phyloP scores from a whole-genome alignment of 2,888 invertebrate genomes.

The Lasioglossum marginatum region DNA sequence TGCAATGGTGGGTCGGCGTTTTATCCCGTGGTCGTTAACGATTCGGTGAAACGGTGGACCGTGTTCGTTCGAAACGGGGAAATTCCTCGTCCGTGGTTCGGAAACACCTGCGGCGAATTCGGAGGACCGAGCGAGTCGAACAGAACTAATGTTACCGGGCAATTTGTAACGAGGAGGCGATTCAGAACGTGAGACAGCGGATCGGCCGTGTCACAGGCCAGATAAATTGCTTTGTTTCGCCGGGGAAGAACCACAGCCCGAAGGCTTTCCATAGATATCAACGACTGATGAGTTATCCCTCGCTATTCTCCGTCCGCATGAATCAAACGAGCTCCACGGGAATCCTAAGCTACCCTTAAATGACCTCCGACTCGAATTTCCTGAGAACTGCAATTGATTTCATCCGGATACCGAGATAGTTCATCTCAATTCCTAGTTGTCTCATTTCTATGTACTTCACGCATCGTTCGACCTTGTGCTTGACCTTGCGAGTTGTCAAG shows the following conservation, averaged over 20 bases:
- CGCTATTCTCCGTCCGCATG: conserved; percentile 11
- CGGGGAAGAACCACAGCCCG: conserved; percentile 57
- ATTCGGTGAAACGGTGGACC: neutral
- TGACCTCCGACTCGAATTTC: neutral
- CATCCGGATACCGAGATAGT: neutral
- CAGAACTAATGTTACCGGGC: conserved; percentile 62
- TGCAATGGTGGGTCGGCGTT: neutral
- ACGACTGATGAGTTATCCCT: conserved; percentile 60
- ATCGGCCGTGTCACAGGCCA: conserved; percentile 54
- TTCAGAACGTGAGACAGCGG: conserved; percentile 56
- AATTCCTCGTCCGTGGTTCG: conserved; percentile 45
- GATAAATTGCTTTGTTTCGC: conserved; percentile 73
- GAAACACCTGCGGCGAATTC: conserved; percentile 64
- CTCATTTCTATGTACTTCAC: neutral
- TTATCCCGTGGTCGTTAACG: neutral
- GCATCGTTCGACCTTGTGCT: neutral
- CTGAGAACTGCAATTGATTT: neutral
- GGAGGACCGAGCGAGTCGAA: conserved; percentile 54
- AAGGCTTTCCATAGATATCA: conserved; percentile 64
- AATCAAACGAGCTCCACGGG: neutral
- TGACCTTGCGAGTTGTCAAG: neutral
- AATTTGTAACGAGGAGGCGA: conserved; percentile 64
- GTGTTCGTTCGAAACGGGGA: neutral
- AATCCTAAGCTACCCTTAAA: neutral
- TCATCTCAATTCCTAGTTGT: neutral